Evolutionary conservation across 37 sponge, comb jelly and placozoan species (phyloP), one percentile per base, ranked within the genome.

Genomic region (Eunapius fragilis): DNA sequence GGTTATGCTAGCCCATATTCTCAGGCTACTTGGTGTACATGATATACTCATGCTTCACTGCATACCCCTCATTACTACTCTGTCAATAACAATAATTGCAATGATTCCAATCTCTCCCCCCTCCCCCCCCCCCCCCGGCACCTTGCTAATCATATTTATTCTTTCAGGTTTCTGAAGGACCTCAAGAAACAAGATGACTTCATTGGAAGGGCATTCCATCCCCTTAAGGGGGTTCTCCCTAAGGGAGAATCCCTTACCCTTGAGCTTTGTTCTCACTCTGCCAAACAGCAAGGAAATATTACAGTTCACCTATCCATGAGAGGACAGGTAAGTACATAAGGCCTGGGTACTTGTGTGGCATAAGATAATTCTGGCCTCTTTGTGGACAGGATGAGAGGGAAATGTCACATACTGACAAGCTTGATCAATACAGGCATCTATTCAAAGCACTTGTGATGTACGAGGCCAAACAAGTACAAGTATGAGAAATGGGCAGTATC

Each of bases 201-300:
- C 36, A 84, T 92, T 76, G 92, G 92, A 27, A 67, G 92, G 0
- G 37, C 47, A 14, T 88, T 88, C 85, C 58, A 76, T 35, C 80
- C 73, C 41, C 85, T 92, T 0, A 69, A 80, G 31, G 68, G 71
- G 1, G 35, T 89, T 45, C 89, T 84, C 24, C 68, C 26, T 38
- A 34, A 2, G 10, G 85, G 84, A 35, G 75, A 78, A 22, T 36
- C n/a, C 0, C 84, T 79, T 84, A 73, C 73, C 1, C 70, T 90
- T 24, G 75, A 36, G 3, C 79, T 90, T 17, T 33, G 10, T 69
- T 90, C 90, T 36, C 90, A 90, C 79, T 90, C 90, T 2, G 81
- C 78, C 19, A 84, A 90, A 76, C 27, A 74, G 30, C 32, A 76
- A 67, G 90, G 90, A 28, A 80, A 7, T 48, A 35, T 90, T 31